Evolutionary conservation across 2,113 vertebrate species (phyloP), one percentile per base, ranked within the genome.

Genomic region (Phylloscopus trochiloides): DNA sequence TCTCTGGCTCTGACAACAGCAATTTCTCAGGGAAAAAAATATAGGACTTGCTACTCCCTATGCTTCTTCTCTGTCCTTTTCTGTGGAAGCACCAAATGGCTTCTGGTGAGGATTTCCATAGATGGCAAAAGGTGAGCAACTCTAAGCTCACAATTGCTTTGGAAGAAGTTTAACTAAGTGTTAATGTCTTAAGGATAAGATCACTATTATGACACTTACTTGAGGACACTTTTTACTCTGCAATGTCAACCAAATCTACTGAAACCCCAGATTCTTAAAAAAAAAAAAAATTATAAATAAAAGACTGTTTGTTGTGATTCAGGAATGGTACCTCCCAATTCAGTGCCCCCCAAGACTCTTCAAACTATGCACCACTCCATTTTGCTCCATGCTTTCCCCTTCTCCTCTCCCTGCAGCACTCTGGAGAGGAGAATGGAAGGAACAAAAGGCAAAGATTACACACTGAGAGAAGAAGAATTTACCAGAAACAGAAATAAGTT

Each of bases 331-430:
- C 0, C 7, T 4, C 10, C 7, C 17, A 48, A 6, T 42, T 62
- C 20, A 42, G 6, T 71, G 13, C 3, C 7, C 1, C 13, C 48
- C 2, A 6, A 78, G 57, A 62, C 24, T 34, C 11, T 48, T 55
- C 21, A 48, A 63, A 22, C 4, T 12, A 6, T 13, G 17, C 1
- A 2, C 14, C 2, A 15, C 21, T 43, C 12, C 8, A 5, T 22
- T 14, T 36, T 50, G 11, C 17, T 36, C 17, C 12, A 4, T 34
- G 32, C 32, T 65, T 65, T 57, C 31, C 31, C 15, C 18, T 65
- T 43, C 21, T 42, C 25, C 20, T 48, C 12, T 21, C 21, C 15
- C 36, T 57, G 31, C 21, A 51, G 32, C 22, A 10, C 5, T 10
- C 32, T 45, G 36, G 10, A 45, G 28, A 43, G 43, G 31, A 57